A percentile compares a stretch with the other conserved stretches of the same genome.
Evolutionary conservation across 2,888 invertebrate species (phyloP).

Genomic region (Yponomeuta plumbellus): DNA sequence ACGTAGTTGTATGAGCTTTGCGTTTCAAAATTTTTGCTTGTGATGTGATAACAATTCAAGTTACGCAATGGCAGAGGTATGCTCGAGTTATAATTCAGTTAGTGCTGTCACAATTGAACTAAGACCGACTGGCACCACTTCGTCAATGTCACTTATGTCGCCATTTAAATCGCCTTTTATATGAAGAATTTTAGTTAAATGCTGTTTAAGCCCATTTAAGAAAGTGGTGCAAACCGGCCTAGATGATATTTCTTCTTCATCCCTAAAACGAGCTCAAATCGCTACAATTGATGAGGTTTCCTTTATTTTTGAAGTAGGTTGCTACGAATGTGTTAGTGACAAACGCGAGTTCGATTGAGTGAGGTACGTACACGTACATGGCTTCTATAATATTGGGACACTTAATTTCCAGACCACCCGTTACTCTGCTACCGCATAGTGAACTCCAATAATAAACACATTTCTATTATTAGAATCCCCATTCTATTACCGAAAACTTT

Average conservation of each 20-base stretch:
- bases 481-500: not conserved
- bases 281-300: no score
- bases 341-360: no score
- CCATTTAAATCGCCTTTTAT: no score
- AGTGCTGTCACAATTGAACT: not conserved
- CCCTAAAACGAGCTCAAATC: not conserved
- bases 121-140: no score
- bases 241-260: not conserved
- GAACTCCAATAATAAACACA: not conserved
- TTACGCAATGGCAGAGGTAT: not conserved
- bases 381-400: not conserved
- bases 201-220: no score
- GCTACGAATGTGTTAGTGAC: no score
- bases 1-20: slow-evolving; percentile 49
- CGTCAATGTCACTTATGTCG: no score
- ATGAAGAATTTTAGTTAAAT: no score
- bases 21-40: slow-evolving; percentile 30
- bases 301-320: no score
- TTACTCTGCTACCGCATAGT: not conserved
- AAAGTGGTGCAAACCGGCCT: no score
- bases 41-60: slow-evolving; percentile 23
- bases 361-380: no score
- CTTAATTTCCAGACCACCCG: not conserved
- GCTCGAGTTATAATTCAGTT: not conserved
- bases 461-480: not conserved